Evolutionary conservation across 1,140 invertebrate species (phyloP), one percentile per base, ranked within the genome.

Genomic region (Drosophila tani): DNA sequence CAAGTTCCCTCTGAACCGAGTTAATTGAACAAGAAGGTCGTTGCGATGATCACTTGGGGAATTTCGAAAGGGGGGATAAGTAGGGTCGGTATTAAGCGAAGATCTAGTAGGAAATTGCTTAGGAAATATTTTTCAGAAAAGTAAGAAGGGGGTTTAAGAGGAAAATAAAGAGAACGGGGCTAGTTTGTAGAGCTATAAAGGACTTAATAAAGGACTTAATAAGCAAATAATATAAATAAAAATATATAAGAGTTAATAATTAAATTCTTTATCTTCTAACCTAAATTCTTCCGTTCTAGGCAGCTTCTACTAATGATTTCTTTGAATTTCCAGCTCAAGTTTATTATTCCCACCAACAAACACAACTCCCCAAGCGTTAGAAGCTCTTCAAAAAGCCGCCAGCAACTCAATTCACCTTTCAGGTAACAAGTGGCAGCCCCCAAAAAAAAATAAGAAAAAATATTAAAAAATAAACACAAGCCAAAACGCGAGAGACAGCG

Each of bases 1-100:
- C 67, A 69, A 69, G 64, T 69, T 53, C 62, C 47, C 29, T 15
- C 32, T 40, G 47, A 50, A 53, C 53, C 24, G 40, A 75, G 76
- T 69, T 81, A 75, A 79, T 82, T 71, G 58, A 82, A 65, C 66
- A 38, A 45, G 67, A 83, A 83, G 81, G 71, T 83, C 76, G 59
- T 53, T 56, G 41, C 14, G 41, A 75, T 43, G 68, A 69, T 67
- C 67, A 68, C 64, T 57, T 56, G 21, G 32, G 12, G n/a, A 35
- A 29, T 5, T 5, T 14, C n/a, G 2, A 29, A 29, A 29, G 27
- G 17, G 3, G 21, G 12, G 21, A 6, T 7, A 32, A 27, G 46
- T 53, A 19, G 38, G 7, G n/a, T 0, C 19, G 17, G 14, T 5
- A 17, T 3, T 3, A 17, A 19, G 24, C 21, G 12, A 50, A 51